Conservation (phyloP, 2,888 invertebrate genomes). For the Acleris laterana region DNA sequence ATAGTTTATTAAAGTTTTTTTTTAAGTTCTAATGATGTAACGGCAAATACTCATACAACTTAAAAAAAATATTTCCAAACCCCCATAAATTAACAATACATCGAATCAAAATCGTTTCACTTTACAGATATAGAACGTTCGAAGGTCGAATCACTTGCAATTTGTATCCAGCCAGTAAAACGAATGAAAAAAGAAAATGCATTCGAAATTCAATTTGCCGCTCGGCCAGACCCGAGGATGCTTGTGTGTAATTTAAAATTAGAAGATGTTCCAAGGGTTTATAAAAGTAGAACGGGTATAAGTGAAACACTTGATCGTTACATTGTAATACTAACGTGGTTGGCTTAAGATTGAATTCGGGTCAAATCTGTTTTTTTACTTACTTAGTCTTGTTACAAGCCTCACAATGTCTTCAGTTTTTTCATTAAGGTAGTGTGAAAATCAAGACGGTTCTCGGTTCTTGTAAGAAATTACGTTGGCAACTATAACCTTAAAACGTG, state of each 20-base stretch:
- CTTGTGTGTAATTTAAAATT: slow-evolving; percentile 12
- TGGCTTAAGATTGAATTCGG: background rate
- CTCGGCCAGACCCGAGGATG: slow-evolving; percentile 33
- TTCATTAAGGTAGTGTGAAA: background rate
- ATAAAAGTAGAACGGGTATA: background rate
- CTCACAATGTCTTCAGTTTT: slow-evolving; percentile 2
- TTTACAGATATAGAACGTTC: slow-evolving; percentile 11
- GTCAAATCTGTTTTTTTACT: background rate
- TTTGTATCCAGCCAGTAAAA: slow-evolving; percentile 42
- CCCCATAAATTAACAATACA: no score
- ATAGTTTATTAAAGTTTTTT: no score
- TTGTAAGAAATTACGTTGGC: no score
- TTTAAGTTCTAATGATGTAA: no score
- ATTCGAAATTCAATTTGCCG: slow-evolving; percentile 58
- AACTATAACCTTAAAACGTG: background rate
- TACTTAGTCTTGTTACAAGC: background rate
- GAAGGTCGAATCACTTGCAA: slow-evolving; percentile 44
- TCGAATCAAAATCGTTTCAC: no score
- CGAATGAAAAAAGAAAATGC: slow-evolving; percentile 47
- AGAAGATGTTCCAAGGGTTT: background rate
- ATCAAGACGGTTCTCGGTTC: no score
- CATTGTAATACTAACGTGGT: background rate
- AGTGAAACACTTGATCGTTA: background rate
- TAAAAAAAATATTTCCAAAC: no score
- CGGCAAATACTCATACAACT: no score